Evolutionary conservation across 2,113 vertebrate genomes (phyloP).

Genomic region (Elaphurus davidianus): DNA sequence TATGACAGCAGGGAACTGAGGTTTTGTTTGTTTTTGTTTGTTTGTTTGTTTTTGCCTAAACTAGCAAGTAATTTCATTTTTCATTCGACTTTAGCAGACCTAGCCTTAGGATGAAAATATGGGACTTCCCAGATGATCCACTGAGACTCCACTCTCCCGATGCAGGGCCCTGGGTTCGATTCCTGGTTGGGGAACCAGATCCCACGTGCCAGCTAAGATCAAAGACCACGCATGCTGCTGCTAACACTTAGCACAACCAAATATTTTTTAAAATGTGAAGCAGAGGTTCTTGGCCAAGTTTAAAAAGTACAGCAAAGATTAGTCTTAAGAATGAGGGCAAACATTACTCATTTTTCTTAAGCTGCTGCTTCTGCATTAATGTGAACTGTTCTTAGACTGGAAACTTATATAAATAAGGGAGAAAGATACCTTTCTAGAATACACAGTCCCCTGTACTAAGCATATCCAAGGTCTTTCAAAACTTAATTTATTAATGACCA

Average conservation of each 20-base stretch:
- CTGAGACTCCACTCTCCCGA: background rate
- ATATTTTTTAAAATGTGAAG: background rate
- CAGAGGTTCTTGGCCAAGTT: constrained; percentile 23
- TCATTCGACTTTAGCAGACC: background rate
- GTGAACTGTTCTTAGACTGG: constrained; percentile 7
- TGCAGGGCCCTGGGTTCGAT: background rate
- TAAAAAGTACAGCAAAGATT: background rate
- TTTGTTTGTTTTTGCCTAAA: background rate
- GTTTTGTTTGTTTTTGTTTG: background rate
- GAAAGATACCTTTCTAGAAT: background rate
- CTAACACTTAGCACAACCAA: background rate
- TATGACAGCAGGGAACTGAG: background rate
- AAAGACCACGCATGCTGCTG: background rate
- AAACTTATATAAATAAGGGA: background rate
- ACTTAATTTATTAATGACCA: constrained; percentile 27
- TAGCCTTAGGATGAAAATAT: constrained; percentile 2
- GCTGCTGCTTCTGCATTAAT: background rate
- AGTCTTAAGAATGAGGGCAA: constrained; percentile 36
- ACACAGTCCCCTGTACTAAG: background rate
- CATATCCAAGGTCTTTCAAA: background rate
- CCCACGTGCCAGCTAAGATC: background rate
- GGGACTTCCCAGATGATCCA: background rate
- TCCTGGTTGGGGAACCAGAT: background rate
- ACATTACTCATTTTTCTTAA: constrained; percentile 37
- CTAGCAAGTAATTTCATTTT: constrained; percentile 45